These are phyloP conservation scores for Calonectris borealis DNA, from an alignment of 2,113 vertebrate species.

Conservation along the genomic window DNA sequence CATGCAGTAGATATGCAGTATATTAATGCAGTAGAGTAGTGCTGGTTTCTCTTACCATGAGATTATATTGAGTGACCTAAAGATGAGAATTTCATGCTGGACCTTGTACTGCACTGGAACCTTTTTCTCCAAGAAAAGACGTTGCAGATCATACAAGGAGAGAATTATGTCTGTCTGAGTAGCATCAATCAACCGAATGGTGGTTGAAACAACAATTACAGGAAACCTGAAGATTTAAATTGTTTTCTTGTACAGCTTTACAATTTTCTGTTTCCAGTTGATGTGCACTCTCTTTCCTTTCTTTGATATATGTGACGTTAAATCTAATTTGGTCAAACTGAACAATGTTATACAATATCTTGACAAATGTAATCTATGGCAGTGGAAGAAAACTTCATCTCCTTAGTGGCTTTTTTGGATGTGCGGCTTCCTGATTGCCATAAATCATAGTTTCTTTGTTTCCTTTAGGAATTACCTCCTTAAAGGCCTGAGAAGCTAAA, in stretches of 20 bases:
- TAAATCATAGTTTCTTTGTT: neutral
- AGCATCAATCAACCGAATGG: neutral
- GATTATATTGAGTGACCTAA: neutral
- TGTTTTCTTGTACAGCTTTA: neutral
- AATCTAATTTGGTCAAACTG: neutral
- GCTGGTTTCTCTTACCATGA: neutral
- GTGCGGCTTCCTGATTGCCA: neutral
- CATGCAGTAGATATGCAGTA: neutral
- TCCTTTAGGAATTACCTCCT: neutral
- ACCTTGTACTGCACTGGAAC: neutral
- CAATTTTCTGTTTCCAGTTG: neutral
- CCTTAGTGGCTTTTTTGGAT: neutral
- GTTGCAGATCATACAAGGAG: neutral
- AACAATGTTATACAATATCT: neutral
- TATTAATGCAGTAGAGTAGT: neutral
- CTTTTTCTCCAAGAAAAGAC: neutral
- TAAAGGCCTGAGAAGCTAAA: neutral
- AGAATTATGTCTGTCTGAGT: neutral
- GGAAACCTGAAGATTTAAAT: neutral
- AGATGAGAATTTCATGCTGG: neutral
- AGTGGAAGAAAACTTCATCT: neutral
- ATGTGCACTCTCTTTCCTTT: neutral
- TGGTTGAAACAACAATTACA: neutral
- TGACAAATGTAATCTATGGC: neutral
- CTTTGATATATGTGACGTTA: neutral